phyloP scores from a whole-genome alignment of 2,113 vertebrate genomes.

The Tragelaphus scriptus region DNA sequence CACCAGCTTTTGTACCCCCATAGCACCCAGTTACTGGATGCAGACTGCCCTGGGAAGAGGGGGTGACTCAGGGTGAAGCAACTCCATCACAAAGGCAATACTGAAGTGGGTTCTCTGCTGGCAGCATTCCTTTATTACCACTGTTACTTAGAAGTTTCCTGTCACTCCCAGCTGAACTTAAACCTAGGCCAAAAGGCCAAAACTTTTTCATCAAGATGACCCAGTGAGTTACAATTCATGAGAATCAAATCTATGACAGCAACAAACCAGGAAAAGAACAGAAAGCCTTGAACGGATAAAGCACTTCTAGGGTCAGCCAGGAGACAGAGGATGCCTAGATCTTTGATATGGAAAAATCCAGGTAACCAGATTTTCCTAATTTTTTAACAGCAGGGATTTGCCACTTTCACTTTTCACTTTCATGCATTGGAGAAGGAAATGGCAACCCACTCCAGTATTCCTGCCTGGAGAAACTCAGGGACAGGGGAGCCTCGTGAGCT shows the following conservation, averaged over 20 bases:
- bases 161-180: neutral
- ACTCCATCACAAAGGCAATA: neutral
- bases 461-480: neutral
- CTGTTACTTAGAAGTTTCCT: neutral
- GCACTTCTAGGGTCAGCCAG: neutral
- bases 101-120: neutral
- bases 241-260: neutral
- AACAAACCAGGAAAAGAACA: neutral
- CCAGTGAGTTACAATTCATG: neutral
- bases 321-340: neutral
- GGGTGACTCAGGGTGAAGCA: neutral
- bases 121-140: neutral
- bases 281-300: neutral
- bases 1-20: neutral
- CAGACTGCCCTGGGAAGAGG: neutral
- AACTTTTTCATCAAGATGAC: neutral
- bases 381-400: neutral
- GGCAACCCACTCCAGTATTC: neutral
- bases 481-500: neutral
- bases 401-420: neutral
- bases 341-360: neutral
- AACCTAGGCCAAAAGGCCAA: neutral
- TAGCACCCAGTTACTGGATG: neutral
- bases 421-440: neutral
- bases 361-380: neutral